Conservation (phyloP, 2,888 invertebrate species). For the Acleris emargana region DNA sequence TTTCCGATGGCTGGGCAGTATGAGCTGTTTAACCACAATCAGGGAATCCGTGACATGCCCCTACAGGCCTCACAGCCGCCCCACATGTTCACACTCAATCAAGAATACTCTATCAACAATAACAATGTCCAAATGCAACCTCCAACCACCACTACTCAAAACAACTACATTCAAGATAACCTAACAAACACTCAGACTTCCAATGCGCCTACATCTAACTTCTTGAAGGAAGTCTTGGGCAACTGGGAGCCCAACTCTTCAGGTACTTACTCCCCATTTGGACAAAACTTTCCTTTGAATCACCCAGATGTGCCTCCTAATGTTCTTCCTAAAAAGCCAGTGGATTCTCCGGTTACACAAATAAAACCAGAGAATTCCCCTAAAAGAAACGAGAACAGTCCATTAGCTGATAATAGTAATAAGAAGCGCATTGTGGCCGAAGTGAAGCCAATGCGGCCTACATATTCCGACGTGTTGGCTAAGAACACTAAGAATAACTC, state of each 20-base stretch:
- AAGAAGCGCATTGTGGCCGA: slow-evolving; percentile 91
- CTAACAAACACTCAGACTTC: slow-evolving; percentile 49
- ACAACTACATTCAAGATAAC: slow-evolving; percentile 57
- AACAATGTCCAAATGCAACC: slow-evolving; percentile 58
- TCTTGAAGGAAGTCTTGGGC: slow-evolving; percentile 88
- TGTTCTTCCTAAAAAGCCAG: slow-evolving; percentile 59
- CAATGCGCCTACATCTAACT: slow-evolving; percentile 72
- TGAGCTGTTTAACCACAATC: slow-evolving; percentile 74
- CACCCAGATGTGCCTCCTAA: slow-evolving; percentile 74
- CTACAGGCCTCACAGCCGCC: slow-evolving; percentile 62
- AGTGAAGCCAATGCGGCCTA: slow-evolving; percentile 93
- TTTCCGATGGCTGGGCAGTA: slow-evolving; percentile 77
- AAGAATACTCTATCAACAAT: slow-evolving; percentile 64
- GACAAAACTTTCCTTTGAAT: slow-evolving; percentile 83
- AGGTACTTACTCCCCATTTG: slow-evolving; percentile 90
- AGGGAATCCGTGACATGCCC: slow-evolving; percentile 65
- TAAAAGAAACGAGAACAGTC: slow-evolving; percentile 73
- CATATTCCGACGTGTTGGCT: slow-evolving; percentile 92
- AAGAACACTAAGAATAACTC: slow-evolving; percentile 85
- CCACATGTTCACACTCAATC: slow-evolving; percentile 69
- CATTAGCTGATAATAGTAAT: slow-evolving; percentile 79
- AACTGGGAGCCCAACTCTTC: slow-evolving; percentile 89
- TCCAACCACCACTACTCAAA: slow-evolving; percentile 52
- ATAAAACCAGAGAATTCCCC: slow-evolving; percentile 67
- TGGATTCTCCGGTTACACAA: slow-evolving; percentile 57